A percentile compares a stretch with the other conserved stretches of the same genome.
phyloP scores from a whole-genome alignment of 2,113 vertebrate genomes.

The Calidris pugnax region DNA sequence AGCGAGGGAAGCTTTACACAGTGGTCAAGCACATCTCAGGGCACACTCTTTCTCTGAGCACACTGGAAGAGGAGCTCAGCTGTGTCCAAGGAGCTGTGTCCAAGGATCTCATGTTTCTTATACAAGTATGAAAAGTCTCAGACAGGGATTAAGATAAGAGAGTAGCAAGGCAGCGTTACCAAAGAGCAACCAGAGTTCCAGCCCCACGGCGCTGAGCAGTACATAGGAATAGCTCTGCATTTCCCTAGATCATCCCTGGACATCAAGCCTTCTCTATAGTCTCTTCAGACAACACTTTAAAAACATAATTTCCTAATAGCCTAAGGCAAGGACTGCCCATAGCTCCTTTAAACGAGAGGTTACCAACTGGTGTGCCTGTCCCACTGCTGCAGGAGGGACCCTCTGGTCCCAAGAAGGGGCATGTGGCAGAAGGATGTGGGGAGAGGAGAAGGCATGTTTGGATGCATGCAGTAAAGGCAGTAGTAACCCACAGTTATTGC shows the following conservation, averaged over 20 bases:
- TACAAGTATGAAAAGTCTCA: background rate
- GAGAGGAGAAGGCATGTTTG: background rate
- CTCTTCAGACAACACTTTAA: background rate
- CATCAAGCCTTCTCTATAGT: background rate
- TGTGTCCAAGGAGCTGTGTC: background rate
- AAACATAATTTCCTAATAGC: accelerated
- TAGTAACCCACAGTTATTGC: background rate
- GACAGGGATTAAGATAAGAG: background rate
- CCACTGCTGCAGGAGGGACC: background rate
- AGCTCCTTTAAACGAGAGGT: background rate
- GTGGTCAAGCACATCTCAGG: background rate
- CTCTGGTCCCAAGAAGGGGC: background rate
- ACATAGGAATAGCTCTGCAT: background rate
- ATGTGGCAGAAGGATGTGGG: accelerated
- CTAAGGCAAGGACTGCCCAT: no score
- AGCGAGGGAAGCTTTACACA: background rate
- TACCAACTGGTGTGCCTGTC: background rate
- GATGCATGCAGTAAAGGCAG: background rate
- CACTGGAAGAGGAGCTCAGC: background rate
- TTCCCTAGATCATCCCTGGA: background rate
- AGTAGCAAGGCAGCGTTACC: background rate
- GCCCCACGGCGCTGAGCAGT: background rate
- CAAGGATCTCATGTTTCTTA: background rate
- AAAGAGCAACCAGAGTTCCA: background rate
- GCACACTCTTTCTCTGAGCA: background rate